These are phyloP conservation scores for Mugil cephalus DNA, from an alignment of 2,113 vertebrate genomes.

Conservation along the genomic window DNA sequence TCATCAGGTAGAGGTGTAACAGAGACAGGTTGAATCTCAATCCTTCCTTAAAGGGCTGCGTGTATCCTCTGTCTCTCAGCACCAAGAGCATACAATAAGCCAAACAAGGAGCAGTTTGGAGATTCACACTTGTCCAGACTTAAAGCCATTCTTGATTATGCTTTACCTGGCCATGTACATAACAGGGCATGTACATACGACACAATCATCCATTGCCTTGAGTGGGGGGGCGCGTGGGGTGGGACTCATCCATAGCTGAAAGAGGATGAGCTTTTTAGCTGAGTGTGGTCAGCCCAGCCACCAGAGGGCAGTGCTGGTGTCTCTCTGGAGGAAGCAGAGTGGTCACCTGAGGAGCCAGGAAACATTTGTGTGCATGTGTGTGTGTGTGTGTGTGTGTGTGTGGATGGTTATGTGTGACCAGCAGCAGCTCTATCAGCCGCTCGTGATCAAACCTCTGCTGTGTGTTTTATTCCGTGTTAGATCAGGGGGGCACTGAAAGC, in stretches of 20 bases:
- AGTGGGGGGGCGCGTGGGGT: conserved; percentile 54
- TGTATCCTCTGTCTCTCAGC: conserved; percentile 28
- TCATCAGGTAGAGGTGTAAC: conserved; percentile 30
- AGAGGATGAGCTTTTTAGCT: conserved; percentile 66
- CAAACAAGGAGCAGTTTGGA: conserved; percentile 43
- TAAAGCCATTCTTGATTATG: conserved; percentile 68
- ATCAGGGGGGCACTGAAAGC: conserved; percentile 51
- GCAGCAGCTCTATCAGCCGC: conserved; percentile 24
- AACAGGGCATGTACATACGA: conserved; percentile 76
- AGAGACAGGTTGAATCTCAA: conserved; percentile 62
- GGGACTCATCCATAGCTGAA: conserved; percentile 68
- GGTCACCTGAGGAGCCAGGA: conserved; percentile 53
- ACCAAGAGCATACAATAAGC: not conserved
- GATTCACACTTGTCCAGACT: conserved; percentile 50
- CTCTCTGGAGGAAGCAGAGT: conserved; percentile 66
- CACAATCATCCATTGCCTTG: conserved; percentile 71
- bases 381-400: conserved; percentile 8
- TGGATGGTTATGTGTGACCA: conserved; percentile 11
- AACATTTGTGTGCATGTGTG: conserved; percentile 19
- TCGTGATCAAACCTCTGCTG: conserved; percentile 1
- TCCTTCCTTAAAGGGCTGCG: conserved; percentile 19
- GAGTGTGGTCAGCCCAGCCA: conserved; percentile 70
- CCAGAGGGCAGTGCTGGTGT: conserved; percentile 60
- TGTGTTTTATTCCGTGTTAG: conserved; percentile 28
- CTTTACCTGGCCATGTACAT: conserved; percentile 81